Conservation (phyloP, 2,113 vertebrate genomes). For the Campylorhamphus procurvoides region DNA sequence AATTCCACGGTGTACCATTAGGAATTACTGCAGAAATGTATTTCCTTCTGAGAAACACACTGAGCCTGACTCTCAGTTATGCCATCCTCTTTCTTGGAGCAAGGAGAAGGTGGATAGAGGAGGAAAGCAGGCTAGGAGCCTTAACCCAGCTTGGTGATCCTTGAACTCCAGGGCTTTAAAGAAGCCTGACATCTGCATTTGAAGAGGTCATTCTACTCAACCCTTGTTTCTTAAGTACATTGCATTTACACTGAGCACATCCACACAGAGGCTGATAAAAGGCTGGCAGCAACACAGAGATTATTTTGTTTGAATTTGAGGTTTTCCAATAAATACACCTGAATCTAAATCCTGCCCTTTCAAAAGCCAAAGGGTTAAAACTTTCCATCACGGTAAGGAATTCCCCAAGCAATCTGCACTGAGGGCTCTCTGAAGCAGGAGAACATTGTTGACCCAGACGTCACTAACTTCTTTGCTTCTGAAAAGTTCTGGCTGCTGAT, state of each 20-base stretch:
- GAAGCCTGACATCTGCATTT: conserved; percentile 25
- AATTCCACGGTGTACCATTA: not conserved
- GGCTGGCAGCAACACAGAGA: not conserved
- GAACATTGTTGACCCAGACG: conserved; percentile 11
- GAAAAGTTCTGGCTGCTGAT: conserved; percentile 45
- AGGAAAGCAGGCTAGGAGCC: not conserved
- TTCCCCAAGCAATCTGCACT: not conserved
- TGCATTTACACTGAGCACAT: not conserved
- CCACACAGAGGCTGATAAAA: not conserved
- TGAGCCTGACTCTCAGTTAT: not conserved
- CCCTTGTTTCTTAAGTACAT: conserved; percentile 11
- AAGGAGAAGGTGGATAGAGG: not conserved
- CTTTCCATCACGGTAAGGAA: not conserved
- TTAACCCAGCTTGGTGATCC: conserved; percentile 30
- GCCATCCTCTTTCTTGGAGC: not conserved
- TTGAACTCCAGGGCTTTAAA: not conserved
- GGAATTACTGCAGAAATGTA: not conserved
- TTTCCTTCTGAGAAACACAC: not conserved
- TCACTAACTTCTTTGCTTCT: conserved; percentile 10
- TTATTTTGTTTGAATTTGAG: conserved; percentile 29
- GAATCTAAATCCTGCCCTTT: conserved; percentile 26
- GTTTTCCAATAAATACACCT: conserved; percentile 13
- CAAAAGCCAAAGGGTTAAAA: conserved; percentile 49
- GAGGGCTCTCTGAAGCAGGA: not conserved
- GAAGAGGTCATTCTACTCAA: not conserved